Conservation (phyloP, 2,113 vertebrate species). For the Laticauda laticaudata region DNA sequence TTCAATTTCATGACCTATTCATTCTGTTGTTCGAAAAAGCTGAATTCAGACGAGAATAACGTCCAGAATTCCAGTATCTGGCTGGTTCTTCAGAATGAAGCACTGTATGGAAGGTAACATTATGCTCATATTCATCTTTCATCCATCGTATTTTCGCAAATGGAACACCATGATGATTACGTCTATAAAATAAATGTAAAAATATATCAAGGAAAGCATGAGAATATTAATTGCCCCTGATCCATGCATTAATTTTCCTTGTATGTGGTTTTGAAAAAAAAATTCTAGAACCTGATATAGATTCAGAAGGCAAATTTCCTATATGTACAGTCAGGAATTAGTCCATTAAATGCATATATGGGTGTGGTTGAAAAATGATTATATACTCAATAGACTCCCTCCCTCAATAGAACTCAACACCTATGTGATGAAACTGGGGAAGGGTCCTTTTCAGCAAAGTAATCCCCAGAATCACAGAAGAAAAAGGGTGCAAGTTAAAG, state of each 20-base stretch:
- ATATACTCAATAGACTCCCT: neutral
- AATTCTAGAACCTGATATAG: neutral
- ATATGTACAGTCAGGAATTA: neutral
- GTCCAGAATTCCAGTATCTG: neutral
- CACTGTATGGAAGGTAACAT: constrained; percentile 74
- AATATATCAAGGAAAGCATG: constrained; percentile 17
- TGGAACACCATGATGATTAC: constrained; percentile 72
- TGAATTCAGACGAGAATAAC: neutral
- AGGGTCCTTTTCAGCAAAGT: neutral
- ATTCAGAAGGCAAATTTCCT: neutral
- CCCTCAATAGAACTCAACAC: neutral
- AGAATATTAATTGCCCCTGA: neutral
- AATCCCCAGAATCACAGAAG: neutral
- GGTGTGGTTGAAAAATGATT: neutral
- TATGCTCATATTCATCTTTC: constrained; percentile 75
- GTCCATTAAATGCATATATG: neutral
- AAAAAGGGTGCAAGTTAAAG: neutral
- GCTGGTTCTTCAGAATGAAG: constrained; percentile 69
- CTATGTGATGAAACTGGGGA: neutral
- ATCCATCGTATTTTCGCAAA: constrained; percentile 74
- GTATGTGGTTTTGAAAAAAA: neutral
- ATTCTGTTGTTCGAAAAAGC: constrained; percentile 43
- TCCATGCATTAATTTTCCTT: neutral
- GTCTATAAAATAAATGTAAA: constrained; percentile 58
- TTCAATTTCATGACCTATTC: accelerated